Base-by-base conservation (phyloP, 2,113 vertebrate genomes). In the Emydocephalus ijimae region DNA sequence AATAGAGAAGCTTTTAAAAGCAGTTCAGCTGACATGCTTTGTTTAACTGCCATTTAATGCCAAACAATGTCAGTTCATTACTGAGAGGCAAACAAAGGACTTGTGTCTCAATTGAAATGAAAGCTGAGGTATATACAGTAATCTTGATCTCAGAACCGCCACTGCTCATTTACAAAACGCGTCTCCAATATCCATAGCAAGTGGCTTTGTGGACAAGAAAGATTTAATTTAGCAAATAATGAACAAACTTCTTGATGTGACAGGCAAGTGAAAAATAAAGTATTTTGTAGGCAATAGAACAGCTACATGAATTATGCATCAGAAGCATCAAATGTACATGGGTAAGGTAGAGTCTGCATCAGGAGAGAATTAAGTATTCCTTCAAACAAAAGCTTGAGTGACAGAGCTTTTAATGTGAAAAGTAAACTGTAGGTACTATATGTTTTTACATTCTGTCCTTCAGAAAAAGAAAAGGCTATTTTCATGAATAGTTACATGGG, bases 31-130 rank as follows among this genome's bases (percentile, higher is more conserved):
- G 89, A 93, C 88, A 95, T 26, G 74, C 61, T 96, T 91, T 95
- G 87, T 92, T 94, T 96, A 92, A 93, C 87, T 94, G 45, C 94
- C 91, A n/a, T 96, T 93, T 95, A 92, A 45, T 92, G 61, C 64
- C 90, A 92, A 85, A 94, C 7, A 54, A 95, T 92, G 50, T 88
- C 92, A 95, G 92, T 61, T 92, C n/a, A 59, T 94, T 95, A 95
- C 92, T 96, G 94, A 93, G 92, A 92, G 87, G 85, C n/a, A 89
- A 95, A 92, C 88, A 94, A 91, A 91, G 87, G 61, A 90, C 81
- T 91, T 87, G 81, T 81, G 81, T 93, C 92, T 94, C 87, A 92
- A 54, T 39, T 85, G 93, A 91, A 92, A 95, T 94, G 91, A 91
- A 94, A 96, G 92, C 5, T 0, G 0, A 93, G 93, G 89, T 89